Base-by-base conservation (phyloP, 1,140 invertebrate genomes). In the Pomacea maculata region DNA sequence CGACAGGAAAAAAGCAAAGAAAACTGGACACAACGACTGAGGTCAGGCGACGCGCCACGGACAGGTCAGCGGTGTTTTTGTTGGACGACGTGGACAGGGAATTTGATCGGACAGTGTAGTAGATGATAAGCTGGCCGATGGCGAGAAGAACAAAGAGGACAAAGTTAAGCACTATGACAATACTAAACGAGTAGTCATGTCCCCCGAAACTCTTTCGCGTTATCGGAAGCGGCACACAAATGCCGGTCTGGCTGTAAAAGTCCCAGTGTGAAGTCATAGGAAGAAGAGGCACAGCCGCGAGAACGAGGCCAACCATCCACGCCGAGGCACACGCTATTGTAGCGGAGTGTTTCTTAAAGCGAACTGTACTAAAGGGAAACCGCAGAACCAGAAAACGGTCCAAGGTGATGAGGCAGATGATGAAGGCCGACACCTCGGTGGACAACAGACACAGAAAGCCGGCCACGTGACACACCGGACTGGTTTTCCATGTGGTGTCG, bases 331-430 rank as follows among this genome's bases (percentile, higher is more conserved):
- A 81, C 3, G 64, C 73, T 11, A 57, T 0, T 9, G 63, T 12
- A 6, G 73, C 63, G 0, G 80, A 81, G 25, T 57, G 84, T 5
- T 85, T 72, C 14, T 67, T 80, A 9, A 80, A 65, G 10, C 81
- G 63, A 17, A 63, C 12, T 14, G 81, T 63, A 19, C 84, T 79
- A 61, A 89, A 87, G 1, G 88, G 87, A 75, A 84, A 88, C 19
- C 84, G 82, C 52, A 89, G 80, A 14, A 80, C 82, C 0, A 87
- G 29, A 65, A 86, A 83, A 45, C 87, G 55, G 63, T 88, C 87
- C 12, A 85, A 21, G 8, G 86, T 85, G 71, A 88, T 87, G 2
- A 87, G 67, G 63, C 82, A 82, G n/a, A 88, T 76, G 10, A 86
- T 64, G 10, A 82, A 83, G 1, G 86, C 79, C 12, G 87, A 77